Evolutionary conservation across 1,140 invertebrate species (phyloP), one percentile per base, ranked within the genome.

Genomic region (Drosophila persimilis): DNA sequence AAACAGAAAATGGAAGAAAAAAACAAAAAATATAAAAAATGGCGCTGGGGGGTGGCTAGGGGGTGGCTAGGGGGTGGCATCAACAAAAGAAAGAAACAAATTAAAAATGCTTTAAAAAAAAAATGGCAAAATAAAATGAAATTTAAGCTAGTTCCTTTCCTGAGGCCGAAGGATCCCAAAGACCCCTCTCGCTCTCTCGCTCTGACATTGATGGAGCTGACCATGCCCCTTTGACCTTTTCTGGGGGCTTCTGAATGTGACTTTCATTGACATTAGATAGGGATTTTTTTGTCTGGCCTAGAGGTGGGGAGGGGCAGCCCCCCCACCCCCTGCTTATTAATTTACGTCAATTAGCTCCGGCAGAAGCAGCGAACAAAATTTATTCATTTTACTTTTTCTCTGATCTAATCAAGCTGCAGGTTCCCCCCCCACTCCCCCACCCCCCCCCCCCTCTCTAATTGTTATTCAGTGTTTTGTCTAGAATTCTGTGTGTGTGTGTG

Each of bases 81-180:
- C 52, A 44, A 73, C 59, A 62, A 55, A 51, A 51, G 50, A 51
- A 64, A 70, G 63, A 79, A 84, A 84, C 80, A 84, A 84, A 84
- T 72, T 79, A 72, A 84, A 84, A 74, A 71, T 59, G 51, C 70
- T 79, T 80, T 74, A 59, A 78, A 77, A 74, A 15, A 15, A 53
- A 65, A 52, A 44, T 29, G 9, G 1, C n/a, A 57, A 54, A 84
- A 79, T 78, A 58, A 83, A 83, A 78, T 83, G 50, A 50, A 77
- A 73, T 59, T 62, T 67, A 48, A 50, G 35, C 2, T 39, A 4
- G 35, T 39, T 11, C 9, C 11, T 39, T 5, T 26, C 0, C 0
- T 26, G 24, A 4, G 24, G 5, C 3, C 3, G 11, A 9, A 17
- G 41, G 7, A 55, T 41, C 17, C 13, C 60, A 17, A 17, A 17